These are phyloP conservation scores for Seriola quinqueradiata DNA, from an alignment of 2,113 vertebrate genomes.

Conservation along the genomic window DNA sequence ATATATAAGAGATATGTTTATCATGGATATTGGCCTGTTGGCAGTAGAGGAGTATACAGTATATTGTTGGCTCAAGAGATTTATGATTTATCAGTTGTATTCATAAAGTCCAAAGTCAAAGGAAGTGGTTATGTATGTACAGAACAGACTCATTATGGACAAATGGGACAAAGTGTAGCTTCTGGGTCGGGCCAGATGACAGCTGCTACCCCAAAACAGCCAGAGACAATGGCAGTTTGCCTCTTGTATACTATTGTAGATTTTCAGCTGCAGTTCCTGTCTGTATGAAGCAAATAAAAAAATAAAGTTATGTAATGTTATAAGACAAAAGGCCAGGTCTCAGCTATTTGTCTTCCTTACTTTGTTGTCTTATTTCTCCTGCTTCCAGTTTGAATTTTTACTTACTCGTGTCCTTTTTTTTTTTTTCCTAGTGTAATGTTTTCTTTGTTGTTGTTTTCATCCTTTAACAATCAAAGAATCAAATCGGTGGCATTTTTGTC, in stretches of 20 bases:
- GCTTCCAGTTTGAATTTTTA: neutral
- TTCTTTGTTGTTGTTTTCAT: neutral
- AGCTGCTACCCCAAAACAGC: constrained; percentile 29
- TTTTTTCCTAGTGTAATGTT: neutral
- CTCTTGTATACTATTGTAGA: constrained; percentile 70
- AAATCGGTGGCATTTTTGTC: neutral
- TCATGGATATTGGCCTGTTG: neutral
- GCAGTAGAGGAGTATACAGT: neutral
- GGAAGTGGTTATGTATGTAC: constrained; percentile 31
- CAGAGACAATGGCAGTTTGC: constrained; percentile 36
- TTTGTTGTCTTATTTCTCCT: neutral
- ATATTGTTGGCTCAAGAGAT: constrained; percentile 3
- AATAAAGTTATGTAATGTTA: constrained; percentile 71
- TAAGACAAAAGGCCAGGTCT: constrained; percentile 19
- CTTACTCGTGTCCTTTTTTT: neutral
- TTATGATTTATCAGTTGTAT: constrained; percentile 10
- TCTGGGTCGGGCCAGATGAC: constrained; percentile 12
- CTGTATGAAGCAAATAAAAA: constrained; percentile 65
- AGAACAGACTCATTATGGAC: constrained; percentile 39
- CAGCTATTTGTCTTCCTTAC: constrained; percentile 1
- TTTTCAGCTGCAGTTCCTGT: constrained; percentile 64
- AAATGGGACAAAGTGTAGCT: constrained; percentile 27
- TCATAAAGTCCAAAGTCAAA: constrained; percentile 11
- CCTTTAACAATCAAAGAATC: neutral
- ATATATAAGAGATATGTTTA: constrained; percentile 4